phyloP scores from a whole-genome alignment of 2,888 invertebrate species.

The Andrena dorsata region DNA sequence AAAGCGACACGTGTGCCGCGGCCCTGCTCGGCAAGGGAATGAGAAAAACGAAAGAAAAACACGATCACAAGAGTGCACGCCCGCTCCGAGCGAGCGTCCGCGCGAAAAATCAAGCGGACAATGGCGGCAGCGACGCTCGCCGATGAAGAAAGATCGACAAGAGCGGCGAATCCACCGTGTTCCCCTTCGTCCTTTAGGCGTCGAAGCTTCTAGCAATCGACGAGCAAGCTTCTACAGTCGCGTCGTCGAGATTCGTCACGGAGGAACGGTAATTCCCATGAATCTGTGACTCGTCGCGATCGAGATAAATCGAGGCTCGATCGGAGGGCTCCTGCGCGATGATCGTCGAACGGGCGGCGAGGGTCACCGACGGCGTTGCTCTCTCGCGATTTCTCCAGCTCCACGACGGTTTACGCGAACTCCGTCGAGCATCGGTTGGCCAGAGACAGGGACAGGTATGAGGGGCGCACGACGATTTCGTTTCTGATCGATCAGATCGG shows the following conservation, averaged over 20 bases:
- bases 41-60: conserved; percentile 11
- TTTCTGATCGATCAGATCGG: conserved; percentile 25
- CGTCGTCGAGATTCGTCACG: neutral
- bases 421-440: conserved; percentile 21
- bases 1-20: neutral
- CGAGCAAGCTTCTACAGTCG: neutral
- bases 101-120: conserved; percentile 26
- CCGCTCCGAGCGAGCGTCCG: neutral
- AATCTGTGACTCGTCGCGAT: neutral
- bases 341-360: conserved; percentile 4
- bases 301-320: neutral
- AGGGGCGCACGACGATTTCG: neutral
- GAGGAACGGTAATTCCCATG: neutral
- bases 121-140: conserved; percentile 19
- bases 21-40: neutral
- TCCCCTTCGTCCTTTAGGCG: neutral
- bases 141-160: conserved; percentile 23
- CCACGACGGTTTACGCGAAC: neutral
- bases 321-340: no score
- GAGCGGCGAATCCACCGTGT: neutral
- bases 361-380: neutral
- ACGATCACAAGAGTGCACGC: neutral
- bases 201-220: neutral
- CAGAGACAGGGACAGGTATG: neutral
- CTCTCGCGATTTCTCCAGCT: neutral